Percentiles rank a stretch among this genome's conserved stretches.
phyloP scores from a whole-genome alignment of 2,113 vertebrate species.

The Phasianus colchicus region DNA sequence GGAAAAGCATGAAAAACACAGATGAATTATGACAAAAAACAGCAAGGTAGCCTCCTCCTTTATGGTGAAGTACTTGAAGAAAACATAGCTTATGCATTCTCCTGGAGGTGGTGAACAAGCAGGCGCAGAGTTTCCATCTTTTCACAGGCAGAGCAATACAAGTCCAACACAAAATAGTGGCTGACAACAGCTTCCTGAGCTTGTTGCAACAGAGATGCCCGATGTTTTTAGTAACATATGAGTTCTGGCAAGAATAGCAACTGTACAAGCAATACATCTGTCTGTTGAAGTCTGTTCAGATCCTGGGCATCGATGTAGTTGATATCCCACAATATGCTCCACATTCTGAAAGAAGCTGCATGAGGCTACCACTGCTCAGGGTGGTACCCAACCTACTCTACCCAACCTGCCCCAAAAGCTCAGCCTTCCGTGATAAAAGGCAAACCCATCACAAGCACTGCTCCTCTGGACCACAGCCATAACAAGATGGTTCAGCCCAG shows the following conservation, averaged over 20 bases:
- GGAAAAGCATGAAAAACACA: neutral
- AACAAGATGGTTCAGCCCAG: neutral
- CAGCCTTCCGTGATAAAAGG: neutral
- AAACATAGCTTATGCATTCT: neutral
- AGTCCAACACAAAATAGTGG: neutral
- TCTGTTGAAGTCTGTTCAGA: neutral
- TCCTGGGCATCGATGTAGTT: neutral
- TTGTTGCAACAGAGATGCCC: neutral
- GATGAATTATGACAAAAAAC: neutral
- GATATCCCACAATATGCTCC: neutral
- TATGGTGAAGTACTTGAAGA: neutral
- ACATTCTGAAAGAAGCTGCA: neutral
- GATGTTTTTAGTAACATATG: neutral
- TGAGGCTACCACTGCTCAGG: neutral
- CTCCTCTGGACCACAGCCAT: neutral
- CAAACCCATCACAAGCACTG: neutral
- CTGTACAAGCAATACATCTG: neutral
- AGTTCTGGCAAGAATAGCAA: neutral
- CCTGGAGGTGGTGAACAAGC: neutral
- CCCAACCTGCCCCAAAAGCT: neutral
- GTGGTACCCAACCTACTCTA: neutral
- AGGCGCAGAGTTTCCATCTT: neutral
- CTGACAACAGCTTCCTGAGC: neutral
- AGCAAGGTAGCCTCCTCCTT: neutral
- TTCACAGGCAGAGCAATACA: neutral